A percentile compares a stretch with the other conserved stretches of the same genome.
These are phyloP conservation scores for Hiodon alosoides DNA, from an alignment of 2,113 vertebrate genomes.

Conservation along the genomic window DNA sequence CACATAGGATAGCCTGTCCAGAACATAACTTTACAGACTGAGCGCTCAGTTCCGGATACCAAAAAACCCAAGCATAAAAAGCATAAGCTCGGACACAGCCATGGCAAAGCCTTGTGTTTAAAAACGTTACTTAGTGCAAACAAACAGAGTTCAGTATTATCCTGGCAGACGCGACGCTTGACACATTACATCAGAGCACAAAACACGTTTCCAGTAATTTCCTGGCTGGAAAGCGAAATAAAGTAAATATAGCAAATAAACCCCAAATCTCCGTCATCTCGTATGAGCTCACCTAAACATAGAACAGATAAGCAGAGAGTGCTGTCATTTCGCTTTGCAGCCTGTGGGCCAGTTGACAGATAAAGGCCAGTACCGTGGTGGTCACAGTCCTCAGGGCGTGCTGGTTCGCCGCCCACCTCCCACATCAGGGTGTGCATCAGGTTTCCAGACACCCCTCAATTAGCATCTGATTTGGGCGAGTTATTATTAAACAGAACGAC, in stretches of 20 bases:
- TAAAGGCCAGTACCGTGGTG: too few relatives aligned
- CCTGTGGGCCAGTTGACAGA: too few relatives aligned
- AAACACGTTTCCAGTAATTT: not conserved
- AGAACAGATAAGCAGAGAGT: too few relatives aligned
- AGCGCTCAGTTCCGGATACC: not conserved
- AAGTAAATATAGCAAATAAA: not conserved
- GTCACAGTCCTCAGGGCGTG: too few relatives aligned
- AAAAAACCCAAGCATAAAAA: not conserved
- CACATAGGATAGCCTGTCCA: not conserved
- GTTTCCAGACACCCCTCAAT: too few relatives aligned
- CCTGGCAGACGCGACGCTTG: not conserved
- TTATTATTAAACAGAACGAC: too few relatives aligned
- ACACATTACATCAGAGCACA: not conserved
- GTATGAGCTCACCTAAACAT: not conserved
- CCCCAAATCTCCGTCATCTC: not conserved
- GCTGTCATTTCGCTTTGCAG: too few relatives aligned
- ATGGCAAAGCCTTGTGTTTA: not conserved
- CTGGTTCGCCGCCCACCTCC: too few relatives aligned
- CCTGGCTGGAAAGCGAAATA: slow-evolving; percentile 1
- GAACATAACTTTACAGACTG: not conserved
- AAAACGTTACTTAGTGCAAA: not conserved
- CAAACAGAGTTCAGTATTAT: not conserved
- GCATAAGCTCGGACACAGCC: not conserved
- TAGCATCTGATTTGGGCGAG: too few relatives aligned
- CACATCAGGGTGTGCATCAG: too few relatives aligned